Conservation (phyloP, 2,113 vertebrate genomes). For the Propithecus coquereli region DNA sequence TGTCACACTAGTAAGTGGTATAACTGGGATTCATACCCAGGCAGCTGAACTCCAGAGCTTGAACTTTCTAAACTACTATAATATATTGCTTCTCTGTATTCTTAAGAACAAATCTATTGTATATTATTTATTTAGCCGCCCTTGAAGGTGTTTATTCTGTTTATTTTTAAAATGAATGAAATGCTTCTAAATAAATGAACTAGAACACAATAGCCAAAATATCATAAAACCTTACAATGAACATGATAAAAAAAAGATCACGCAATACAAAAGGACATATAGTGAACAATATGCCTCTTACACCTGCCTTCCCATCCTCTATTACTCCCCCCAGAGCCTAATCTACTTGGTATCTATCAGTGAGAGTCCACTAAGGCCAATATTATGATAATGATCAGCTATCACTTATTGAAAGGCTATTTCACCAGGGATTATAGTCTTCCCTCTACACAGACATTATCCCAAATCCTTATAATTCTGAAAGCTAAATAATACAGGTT, state of each 20-base stretch:
- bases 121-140: background rate
- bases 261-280: background rate
- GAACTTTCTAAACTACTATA: background rate
- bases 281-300: background rate
- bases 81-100: background rate
- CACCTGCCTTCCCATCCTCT: background rate
- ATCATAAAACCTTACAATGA: background rate
- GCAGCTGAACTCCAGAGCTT: background rate
- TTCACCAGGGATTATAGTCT: background rate
- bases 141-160: background rate
- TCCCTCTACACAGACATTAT: background rate
- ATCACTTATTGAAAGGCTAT: background rate
- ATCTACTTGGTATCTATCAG: background rate
- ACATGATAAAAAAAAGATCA: background rate
- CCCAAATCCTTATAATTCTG: constrained; percentile 2
- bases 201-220: background rate
- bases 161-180: background rate
- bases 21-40: background rate
- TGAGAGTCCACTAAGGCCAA: background rate
- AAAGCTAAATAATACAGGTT: background rate
- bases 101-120: constrained; percentile 13
- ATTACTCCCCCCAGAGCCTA: background rate
- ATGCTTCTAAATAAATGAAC: constrained; percentile 38
- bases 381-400: background rate
- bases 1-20: background rate